These are phyloP conservation scores for Emydoidea blandingii DNA, from an alignment of 2,797 vertebrate genomes.

Conservation along the genomic window DNA sequence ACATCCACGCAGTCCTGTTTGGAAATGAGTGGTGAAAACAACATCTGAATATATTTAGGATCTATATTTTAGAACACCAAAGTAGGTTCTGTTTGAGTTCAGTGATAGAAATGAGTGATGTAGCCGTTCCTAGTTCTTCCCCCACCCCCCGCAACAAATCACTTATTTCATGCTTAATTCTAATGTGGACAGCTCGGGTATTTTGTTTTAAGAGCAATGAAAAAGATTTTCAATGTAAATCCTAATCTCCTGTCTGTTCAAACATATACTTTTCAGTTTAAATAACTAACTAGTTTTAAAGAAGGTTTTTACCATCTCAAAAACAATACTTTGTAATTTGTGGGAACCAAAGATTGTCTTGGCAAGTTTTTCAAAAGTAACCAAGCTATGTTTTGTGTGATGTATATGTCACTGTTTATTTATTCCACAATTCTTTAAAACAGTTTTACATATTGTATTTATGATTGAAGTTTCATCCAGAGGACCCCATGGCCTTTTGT, in stretches of 20 bases:
- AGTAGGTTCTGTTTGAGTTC: not conserved
- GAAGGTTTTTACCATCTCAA: constrained; percentile 11
- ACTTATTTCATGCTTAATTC: not conserved
- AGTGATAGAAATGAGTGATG: not conserved
- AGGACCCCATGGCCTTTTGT: constrained; percentile 70
- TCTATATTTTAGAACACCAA: not conserved
- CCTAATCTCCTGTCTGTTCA: constrained; percentile 32
- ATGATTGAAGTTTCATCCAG: constrained; percentile 69
- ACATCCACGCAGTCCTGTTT: not conserved
- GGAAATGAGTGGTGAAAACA: not conserved
- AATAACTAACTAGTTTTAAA: constrained; percentile 37
- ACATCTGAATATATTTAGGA: not conserved
- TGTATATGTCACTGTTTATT: constrained; percentile 54
- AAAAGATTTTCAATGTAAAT: not conserved
- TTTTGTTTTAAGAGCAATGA: constrained; percentile 22
- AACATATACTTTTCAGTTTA: constrained; percentile 17
- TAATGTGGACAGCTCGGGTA: not conserved
- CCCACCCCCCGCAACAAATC: not conserved
- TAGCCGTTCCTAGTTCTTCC: not conserved
- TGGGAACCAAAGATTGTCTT: constrained; percentile 38
- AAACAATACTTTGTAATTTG: not conserved
- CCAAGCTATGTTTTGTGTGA: constrained; percentile 4
- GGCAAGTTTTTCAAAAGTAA: constrained; percentile 25
- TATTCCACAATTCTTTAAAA: constrained; percentile 60
- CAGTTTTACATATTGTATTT: constrained; percentile 59